phyloP scores from a whole-genome alignment of 64 coral and sea anemone genomes.

The Actinia tenebrosa region DNA sequence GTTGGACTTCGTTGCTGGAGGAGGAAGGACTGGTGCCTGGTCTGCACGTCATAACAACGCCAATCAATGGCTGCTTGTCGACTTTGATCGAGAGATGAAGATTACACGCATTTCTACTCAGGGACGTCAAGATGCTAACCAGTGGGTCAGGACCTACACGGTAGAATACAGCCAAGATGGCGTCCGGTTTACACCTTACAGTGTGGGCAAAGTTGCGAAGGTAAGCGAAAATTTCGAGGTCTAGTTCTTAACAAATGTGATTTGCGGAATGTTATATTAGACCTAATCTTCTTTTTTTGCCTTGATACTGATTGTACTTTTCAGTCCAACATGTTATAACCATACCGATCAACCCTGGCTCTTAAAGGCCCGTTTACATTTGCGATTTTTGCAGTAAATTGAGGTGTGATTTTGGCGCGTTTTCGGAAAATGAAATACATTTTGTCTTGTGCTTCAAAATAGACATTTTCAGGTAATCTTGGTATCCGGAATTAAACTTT shows the following conservation, averaged over 20 bases:
- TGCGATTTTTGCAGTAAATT: too few relatives aligned
- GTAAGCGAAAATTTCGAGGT: neutral
- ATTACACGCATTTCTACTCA: conserved; percentile 36
- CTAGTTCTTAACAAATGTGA: neutral
- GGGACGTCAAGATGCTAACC: neutral
- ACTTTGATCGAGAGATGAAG: conserved; percentile 26
- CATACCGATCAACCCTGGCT: too few relatives aligned
- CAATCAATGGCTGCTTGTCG: conserved; percentile 32
- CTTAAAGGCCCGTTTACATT: too few relatives aligned
- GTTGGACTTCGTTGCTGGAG: conserved; percentile 18
- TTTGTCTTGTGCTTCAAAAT: too few relatives aligned
- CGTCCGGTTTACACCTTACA: conserved; percentile 6
- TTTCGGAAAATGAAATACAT: too few relatives aligned
- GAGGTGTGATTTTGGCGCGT: neutral
- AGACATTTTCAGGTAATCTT: too few relatives aligned
- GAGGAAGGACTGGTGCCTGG: conserved; percentile 21
- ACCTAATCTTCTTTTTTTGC: too few relatives aligned
- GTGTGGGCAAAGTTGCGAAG: neutral
- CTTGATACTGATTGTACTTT: too few relatives aligned
- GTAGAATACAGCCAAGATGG: conserved; percentile 33
- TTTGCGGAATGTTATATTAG: too few relatives aligned
- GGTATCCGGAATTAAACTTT: too few relatives aligned
- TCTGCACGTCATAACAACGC: conserved; percentile 9
- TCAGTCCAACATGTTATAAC: too few relatives aligned
- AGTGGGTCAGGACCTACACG: conserved; percentile 37